phyloP scores from a whole-genome alignment of 53 echinoderm and acorn worm genomes.

The Holothuria leucospilota region DNA sequence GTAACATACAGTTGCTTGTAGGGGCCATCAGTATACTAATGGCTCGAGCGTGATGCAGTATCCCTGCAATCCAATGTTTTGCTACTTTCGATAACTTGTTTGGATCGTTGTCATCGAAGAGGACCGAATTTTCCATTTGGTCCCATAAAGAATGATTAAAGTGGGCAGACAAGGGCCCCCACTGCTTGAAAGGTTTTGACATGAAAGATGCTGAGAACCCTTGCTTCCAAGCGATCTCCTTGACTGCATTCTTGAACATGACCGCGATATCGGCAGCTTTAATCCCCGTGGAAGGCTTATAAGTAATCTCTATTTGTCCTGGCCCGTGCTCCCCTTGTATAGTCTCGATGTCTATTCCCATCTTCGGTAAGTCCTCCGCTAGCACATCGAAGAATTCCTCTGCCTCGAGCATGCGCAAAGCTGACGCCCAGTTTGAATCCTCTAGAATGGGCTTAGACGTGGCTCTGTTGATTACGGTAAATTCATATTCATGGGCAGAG shows the following conservation, averaged over 20 bases:
- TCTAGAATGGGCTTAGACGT: constrained; percentile 44
- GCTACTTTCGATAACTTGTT: constrained; percentile 48
- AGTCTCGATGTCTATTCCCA: constrained; percentile 55
- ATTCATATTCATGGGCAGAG: constrained; percentile 56
- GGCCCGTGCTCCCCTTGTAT: constrained; percentile 56
- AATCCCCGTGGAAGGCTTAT: constrained; percentile 58
- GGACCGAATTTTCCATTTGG: constrained; percentile 35
- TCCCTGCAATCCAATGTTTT: constrained; percentile 62
- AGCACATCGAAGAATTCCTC: constrained; percentile 45
- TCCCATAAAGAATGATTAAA: constrained; percentile 68
- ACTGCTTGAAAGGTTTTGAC: constrained; percentile 44
- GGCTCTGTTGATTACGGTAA: constrained; percentile 25
- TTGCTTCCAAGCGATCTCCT: constrained; percentile 60
- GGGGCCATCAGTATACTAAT: constrained; percentile 53
- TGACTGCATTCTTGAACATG: constrained; percentile 43
- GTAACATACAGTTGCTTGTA: constrained; percentile 45
- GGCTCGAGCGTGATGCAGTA: constrained; percentile 49
- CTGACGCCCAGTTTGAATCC: constrained; percentile 39
- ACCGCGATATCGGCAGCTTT: constrained; percentile 56
- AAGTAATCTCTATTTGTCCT: constrained; percentile 62
- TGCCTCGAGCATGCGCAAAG: constrained; percentile 26
- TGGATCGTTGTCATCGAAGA: constrained; percentile 18
- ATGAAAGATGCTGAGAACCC: constrained; percentile 55
- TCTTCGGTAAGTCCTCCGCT: constrained; percentile 33
- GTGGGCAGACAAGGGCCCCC: constrained; percentile 37